Base-by-base conservation (phyloP, 1,140 invertebrate species). In the Ericerus pela region DNA sequence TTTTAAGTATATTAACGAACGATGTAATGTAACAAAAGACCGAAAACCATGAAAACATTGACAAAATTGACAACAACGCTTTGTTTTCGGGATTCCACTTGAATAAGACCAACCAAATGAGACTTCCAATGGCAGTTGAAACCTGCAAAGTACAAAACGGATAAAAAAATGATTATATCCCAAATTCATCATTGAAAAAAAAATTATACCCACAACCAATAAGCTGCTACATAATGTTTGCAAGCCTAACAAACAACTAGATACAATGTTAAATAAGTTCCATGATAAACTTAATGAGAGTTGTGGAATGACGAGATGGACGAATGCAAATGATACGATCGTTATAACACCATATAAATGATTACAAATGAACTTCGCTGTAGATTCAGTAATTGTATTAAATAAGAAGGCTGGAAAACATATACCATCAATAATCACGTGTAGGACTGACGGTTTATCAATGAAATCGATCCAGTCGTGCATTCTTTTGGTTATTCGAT, bases 391-490 rank as follows among this genome's bases (percentile, higher is more conserved):
- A 1, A 79, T 66, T 59, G 73, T 72, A 64, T 88, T 80, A 12
- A 85, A 67, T 58, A 84, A 69, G 62, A 79, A 77, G 4, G 91
- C 60, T 16, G 90, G 91, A 51, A 88, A 58, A 18, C 51, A 53
- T 24, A 58, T 14, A n/a, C 53, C 43, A 10, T 52, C 33, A 14
- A 52, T 27, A 22, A 62, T 71, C 30, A 82, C 66, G 20, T 80
- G 67, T n/a, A 88, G 60, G 11, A 84, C 85, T 28, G 90, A 47
- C 2, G 41, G 41, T 24, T 47, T 47, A 47, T 47, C 16, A 6
- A 47, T 18, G 2, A 24, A 18, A 47, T 47, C 41, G 41, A 47
- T 47, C 20, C 41, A 93, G 58, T 73, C 73, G 57, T 80, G 76
- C 43, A 86, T 73, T 60, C 73, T 73, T 20, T 76, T 76, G 5